Evolutionary conservation across 2,797 vertebrate genomes (phyloP).

Genomic region (Myotis vivesi): DNA sequence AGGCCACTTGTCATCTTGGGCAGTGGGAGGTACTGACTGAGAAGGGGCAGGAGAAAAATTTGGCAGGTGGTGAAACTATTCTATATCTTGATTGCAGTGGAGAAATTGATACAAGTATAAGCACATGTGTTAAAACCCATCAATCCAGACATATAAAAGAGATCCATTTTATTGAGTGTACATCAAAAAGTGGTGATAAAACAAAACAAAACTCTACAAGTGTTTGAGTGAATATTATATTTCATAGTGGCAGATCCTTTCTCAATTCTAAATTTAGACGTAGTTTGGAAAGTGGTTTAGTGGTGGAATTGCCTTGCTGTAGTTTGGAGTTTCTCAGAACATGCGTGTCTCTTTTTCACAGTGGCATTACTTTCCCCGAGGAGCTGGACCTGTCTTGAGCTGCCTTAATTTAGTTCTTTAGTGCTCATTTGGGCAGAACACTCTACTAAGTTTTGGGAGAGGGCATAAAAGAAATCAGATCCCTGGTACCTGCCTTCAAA

Average conservation of each 20-base stretch:
- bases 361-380: not conserved
- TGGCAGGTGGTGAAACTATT: not conserved
- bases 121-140: not conserved
- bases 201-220: not conserved
- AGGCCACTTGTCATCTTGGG: not conserved
- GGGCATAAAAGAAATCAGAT: not conserved
- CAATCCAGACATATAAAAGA: not conserved
- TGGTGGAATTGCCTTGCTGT: not conserved
- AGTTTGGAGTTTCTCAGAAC: not conserved
- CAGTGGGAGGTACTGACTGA: rapidly evolving
- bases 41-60: not conserved
- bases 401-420: not conserved
- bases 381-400: not conserved
- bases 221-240: not conserved
- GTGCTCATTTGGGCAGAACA: not conserved
- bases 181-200: not conserved
- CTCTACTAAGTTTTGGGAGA: not conserved
- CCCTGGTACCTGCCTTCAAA: not conserved
- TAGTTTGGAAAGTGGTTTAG: not conserved
- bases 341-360: not conserved
- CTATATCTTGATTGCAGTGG: not conserved
- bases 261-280: not conserved
- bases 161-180: not conserved
- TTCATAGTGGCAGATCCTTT: not conserved
- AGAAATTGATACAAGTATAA: not conserved